Percentiles rank a stretch among this genome's conserved stretches.
Conservation (phyloP, 2,113 vertebrate genomes). For the Salvelinus namaycush region DNA sequence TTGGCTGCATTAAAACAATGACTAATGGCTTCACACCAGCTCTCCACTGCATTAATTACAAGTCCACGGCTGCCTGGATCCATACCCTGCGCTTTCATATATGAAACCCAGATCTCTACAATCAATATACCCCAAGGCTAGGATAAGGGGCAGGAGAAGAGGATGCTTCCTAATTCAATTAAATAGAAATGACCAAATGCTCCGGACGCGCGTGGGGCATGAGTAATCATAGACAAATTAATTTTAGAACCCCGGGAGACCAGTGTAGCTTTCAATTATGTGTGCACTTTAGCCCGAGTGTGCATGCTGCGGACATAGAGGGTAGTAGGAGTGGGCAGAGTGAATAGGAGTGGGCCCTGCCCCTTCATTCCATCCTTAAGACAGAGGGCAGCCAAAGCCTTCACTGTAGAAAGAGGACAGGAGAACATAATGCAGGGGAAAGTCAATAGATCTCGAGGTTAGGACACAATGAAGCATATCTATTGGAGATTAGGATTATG, state of each 20-base stretch:
- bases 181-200: conserved; percentile 73
- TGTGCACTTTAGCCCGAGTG: conserved; percentile 67
- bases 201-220: conserved; percentile 74
- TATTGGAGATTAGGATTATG: too few relatives aligned
- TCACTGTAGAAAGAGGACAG: not conserved
- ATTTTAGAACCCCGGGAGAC: conserved; percentile 82
- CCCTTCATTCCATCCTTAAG: not conserved
- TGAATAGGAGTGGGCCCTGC: not conserved
- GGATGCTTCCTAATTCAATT: conserved; percentile 82
- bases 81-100: conserved; percentile 50
- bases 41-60: conserved; percentile 36
- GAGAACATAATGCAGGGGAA: not conserved
- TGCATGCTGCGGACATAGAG: conserved; percentile 29
- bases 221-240: conserved; percentile 84
- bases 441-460: not conserved
- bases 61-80: conserved; percentile 40
- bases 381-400: too few relatives aligned
- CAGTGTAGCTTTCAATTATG: conserved; percentile 90
- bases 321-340: conserved; percentile 15
- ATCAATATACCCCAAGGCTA: conserved; percentile 81
- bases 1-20: conserved; percentile 53
- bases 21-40: conserved; percentile 50
- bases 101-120: conserved; percentile 60
- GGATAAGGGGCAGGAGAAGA: conserved; percentile 61
- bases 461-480: not conserved